Evolutionary conservation across 2,113 vertebrate species (phyloP).

Genomic region (Dasyurus viverrinus): DNA sequence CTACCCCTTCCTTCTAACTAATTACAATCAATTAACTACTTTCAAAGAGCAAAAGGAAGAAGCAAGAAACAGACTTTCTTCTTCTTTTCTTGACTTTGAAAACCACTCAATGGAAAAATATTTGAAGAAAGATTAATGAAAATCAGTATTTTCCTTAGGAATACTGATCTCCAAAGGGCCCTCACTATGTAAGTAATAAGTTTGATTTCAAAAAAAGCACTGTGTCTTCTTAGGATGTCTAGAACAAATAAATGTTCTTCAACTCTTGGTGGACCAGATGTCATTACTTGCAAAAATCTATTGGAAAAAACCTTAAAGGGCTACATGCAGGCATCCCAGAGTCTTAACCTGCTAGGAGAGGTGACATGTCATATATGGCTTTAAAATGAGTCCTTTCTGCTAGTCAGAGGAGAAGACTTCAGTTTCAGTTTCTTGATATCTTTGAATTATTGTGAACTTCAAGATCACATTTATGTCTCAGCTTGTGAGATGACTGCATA

Average conservation of each 20-base stretch:
- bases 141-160: conserved; percentile 2
- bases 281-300: conserved; percentile 31
- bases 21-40: neutral
- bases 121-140: conserved; percentile 7
- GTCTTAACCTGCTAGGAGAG: neutral
- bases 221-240: neutral
- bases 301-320: conserved; percentile 29
- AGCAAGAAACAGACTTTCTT: neutral
- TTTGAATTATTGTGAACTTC: conserved; percentile 21
- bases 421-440: conserved; percentile 5
- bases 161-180: conserved; percentile 8
- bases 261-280: neutral
- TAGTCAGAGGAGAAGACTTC: neutral
- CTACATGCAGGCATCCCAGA: conserved; percentile 7
- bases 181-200: neutral
- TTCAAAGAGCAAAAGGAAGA: neutral
- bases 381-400: conserved; percentile 29
- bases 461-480: conserved; percentile 53
- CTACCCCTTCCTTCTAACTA: neutral
- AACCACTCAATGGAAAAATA: neutral
- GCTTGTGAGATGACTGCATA: neutral
- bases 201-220: conserved; percentile 4
- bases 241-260: conserved; percentile 21
- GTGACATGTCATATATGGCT: conserved; percentile 21
- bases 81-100: neutral